Conservation (phyloP, 2,888 invertebrate genomes). For the Heterodera filipjevi region DNA sequence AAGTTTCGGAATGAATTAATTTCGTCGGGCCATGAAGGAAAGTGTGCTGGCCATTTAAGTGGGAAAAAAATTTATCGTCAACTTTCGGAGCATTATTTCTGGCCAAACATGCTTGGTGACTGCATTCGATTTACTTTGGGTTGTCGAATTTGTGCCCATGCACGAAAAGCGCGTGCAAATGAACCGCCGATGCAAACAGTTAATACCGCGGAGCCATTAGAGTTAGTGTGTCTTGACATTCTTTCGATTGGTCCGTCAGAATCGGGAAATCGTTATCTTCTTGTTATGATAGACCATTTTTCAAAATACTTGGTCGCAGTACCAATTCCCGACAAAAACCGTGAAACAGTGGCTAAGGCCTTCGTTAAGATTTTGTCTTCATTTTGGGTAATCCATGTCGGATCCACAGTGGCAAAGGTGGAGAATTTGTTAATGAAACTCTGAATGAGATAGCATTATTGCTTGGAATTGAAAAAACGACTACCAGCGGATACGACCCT, state of each 20-base stretch:
- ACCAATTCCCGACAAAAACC: slow-evolving; percentile 52
- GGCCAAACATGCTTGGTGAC: slow-evolving; percentile 27
- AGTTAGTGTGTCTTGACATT: slow-evolving; percentile 39
- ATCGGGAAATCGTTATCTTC: slow-evolving; percentile 33
- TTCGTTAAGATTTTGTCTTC: slow-evolving; percentile 39
- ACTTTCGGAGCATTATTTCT: too few species aligned
- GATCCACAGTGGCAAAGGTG: slow-evolving; percentile 46
- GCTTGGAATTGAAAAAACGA: not conserved
- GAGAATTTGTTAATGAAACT: slow-evolving; percentile 39
- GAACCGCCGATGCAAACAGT: slow-evolving; percentile 34
- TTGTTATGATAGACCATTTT: slow-evolving; percentile 33
- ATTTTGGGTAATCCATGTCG: not conserved
- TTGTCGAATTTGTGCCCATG: slow-evolving; percentile 38
- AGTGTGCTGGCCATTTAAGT: not conserved
- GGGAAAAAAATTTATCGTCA: too few species aligned
- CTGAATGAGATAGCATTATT: slow-evolving; percentile 10
- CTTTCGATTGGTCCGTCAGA: slow-evolving; percentile 27
- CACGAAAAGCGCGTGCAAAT: not conserved
- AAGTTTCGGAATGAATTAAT: slow-evolving; percentile 18
- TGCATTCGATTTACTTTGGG: not conserved
- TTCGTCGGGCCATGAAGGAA: slow-evolving; percentile 33
- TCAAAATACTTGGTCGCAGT: slow-evolving; percentile 47
- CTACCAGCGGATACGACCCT: slow-evolving; percentile 16
- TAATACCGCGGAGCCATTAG: slow-evolving; percentile 19
- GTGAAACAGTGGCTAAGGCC: slow-evolving; percentile 46